Evolutionary conservation across 2,888 invertebrate species (phyloP), one percentile per base, ranked within the genome.

Genomic region (Dyspetes luteomarginatus): DNA sequence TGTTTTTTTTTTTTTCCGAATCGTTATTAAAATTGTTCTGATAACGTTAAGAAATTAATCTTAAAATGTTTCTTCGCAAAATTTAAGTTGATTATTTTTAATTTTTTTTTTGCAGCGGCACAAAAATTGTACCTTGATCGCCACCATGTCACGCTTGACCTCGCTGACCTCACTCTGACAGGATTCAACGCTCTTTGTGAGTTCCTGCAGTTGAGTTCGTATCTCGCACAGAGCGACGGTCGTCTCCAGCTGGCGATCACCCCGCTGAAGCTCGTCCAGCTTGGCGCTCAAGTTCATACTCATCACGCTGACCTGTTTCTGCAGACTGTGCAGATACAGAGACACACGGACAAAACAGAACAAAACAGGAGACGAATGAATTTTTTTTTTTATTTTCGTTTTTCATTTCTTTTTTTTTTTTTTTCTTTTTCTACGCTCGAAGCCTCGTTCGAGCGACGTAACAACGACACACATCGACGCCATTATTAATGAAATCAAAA

Each of bases 221-320:
- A 98, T 98, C 94, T 97, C 97, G 94, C 97, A 97, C 92, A 98
- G 96, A 89, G 97, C 97, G 92, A 97, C 97, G 92, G 97, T 97
- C 89, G 97, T 97, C 94, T 97, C 97, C 92, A 97, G 94, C 94
- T 97, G 97, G 90, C 97, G 96, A 94, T 97, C 97, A 88, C 93
- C 93, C 88, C 96, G 94, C 91, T 96, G 95, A 93, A 98, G 95
- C 94, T 97, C 97, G 94, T 98, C 97, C 94, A 98, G 95, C 94
- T 97, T 97, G 92, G 97, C 96, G 93, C 96, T 95, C 94, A 98
- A 95, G 95, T 97, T 97, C 96, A 97, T 97, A 94, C 97, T 97
- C 98, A 98, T 98, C 94, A 97, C 97, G 95, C 97, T 96, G 95
- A 98, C 97, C 96, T 98, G 97, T 95, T 97, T 97, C 95, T 98